A percentile compares a stretch with the other conserved stretches of the same genome.
phyloP scores from a whole-genome alignment of 2,797 vertebrate genomes.

The Bufotes viridis region DNA sequence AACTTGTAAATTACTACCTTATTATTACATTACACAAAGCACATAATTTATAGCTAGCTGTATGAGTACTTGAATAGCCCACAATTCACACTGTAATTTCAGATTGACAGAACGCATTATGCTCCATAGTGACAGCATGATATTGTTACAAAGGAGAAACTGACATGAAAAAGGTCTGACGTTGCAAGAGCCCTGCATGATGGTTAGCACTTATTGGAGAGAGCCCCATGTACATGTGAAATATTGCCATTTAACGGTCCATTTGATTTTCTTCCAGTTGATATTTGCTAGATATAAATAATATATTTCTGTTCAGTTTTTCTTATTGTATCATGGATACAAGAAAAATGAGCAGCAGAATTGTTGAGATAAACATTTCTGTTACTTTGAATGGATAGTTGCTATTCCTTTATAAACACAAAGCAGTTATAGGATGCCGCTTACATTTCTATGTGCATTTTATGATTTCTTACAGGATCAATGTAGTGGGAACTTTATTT shows the following conservation, averaged over 20 bases:
- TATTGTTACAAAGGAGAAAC: slow-evolving; percentile 9
- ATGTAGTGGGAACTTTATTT: too few species aligned
- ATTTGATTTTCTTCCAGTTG: background rate
- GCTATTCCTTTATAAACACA: background rate
- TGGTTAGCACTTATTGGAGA: background rate
- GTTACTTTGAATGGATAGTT: background rate
- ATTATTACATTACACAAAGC: slow-evolving; percentile 7
- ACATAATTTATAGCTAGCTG: background rate
- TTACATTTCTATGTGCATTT: background rate
- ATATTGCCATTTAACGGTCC: background rate
- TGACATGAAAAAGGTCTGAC: slow-evolving; percentile 13
- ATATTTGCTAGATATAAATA: background rate
- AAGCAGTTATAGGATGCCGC: background rate
- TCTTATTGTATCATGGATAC: too few species aligned
- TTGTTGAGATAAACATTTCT: background rate
- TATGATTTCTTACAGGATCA: background rate
- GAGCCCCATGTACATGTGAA: background rate
- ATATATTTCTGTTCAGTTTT: background rate
- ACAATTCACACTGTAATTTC: background rate
- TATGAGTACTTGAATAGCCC: background rate
- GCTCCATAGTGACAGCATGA: background rate
- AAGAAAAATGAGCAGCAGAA: background rate
- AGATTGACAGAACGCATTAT: slow-evolving; percentile 23
- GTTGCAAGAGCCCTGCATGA: background rate
- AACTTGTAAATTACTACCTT: background rate